phyloP scores from a whole-genome alignment of 2,113 vertebrate species.

The Saccopteryx leptura region DNA sequence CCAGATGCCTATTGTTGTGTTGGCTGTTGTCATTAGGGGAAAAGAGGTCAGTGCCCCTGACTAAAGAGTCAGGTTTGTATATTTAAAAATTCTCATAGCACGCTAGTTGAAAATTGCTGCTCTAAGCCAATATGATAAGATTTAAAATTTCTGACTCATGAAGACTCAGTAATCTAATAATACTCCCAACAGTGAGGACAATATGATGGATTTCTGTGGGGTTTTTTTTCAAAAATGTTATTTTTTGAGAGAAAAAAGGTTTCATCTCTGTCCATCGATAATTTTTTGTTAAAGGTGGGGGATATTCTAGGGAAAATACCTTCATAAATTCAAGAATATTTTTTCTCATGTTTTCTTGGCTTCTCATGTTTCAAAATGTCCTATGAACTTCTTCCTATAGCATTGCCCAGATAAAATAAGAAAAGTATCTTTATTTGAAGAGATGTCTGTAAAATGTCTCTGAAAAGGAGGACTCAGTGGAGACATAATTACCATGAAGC shows the following conservation, averaged over 20 bases:
- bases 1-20: too few relatives aligned
- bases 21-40: too few relatives aligned
- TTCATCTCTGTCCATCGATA: not conserved
- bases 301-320: conserved; percentile 29
- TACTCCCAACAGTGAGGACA: not conserved
- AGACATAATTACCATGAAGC: not conserved
- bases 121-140: conserved; percentile 33
- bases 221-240: not conserved
- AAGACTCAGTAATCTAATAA: conserved; percentile 68
- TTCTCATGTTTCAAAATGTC: not conserved
- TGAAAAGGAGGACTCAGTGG: not conserved
- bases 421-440: not conserved
- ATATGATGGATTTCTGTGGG: not conserved
- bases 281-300: not conserved
- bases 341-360: not conserved
- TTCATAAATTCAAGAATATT: conserved; percentile 42
- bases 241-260: conserved; percentile 24
- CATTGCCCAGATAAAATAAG: not conserved
- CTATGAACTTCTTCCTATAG: not conserved
- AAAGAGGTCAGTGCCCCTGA: too few relatives aligned
- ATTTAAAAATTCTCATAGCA: too few relatives aligned
- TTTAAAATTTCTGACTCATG: conserved; percentile 63
- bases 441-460: not conserved
- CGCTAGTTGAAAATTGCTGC: too few relatives aligned
- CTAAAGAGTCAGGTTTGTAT: too few relatives aligned